Evolutionary conservation across 2,797 vertebrate genomes (phyloP).

Genomic region (Trachops cirrhosus): DNA sequence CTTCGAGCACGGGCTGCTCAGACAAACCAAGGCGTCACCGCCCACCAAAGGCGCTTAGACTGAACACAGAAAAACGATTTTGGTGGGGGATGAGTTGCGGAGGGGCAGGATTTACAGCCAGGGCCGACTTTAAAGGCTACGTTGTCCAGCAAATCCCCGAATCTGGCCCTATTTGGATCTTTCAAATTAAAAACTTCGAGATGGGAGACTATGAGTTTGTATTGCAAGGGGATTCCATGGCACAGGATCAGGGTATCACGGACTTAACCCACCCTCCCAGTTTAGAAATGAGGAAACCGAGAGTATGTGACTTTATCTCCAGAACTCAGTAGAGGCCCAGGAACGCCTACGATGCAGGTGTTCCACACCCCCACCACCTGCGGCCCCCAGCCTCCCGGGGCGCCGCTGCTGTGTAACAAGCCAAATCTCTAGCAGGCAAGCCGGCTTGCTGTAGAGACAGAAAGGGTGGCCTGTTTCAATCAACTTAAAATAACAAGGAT

Average conservation of each 20-base stretch:
- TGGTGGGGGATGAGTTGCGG: no score
- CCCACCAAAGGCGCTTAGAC: background rate
- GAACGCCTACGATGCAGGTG: background rate
- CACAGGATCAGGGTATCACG: background rate
- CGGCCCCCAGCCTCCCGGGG: background rate
- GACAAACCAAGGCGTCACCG: background rate
- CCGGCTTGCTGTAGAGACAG: background rate
- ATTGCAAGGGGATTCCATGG: no score
- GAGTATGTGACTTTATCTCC: background rate
- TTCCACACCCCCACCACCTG: no score
- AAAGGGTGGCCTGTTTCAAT: background rate
- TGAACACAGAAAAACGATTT: background rate
- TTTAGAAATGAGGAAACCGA: background rate
- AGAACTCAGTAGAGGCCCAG: background rate
- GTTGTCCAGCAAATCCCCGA: background rate
- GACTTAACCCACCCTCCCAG: background rate
- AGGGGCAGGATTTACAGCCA: background rate
- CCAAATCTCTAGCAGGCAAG: background rate
- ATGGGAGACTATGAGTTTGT: background rate
- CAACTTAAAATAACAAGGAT: slow-evolving; percentile 51
- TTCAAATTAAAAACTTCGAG: background rate
- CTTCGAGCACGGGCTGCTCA: background rate
- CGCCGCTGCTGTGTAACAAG: background rate
- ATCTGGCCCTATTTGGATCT: background rate
- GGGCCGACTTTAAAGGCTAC: background rate